Percentiles rank a stretch among this genome's conserved stretches.
Evolutionary conservation across 2,797 vertebrate genomes (phyloP).

Genomic region (Chaetophractus vellerosus): DNA sequence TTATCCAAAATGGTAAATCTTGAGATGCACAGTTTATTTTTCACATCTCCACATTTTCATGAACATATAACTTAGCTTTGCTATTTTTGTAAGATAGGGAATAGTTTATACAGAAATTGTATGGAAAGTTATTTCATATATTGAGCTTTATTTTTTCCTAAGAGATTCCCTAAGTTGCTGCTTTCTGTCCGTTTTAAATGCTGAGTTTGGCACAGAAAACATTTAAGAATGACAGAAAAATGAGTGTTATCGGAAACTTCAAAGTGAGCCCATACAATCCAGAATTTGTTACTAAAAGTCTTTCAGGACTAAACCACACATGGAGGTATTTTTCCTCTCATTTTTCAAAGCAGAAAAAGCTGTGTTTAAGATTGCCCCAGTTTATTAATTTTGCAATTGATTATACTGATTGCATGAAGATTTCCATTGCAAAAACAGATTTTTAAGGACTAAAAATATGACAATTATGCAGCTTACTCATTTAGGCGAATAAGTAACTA

Average conservation of each 20-base stretch:
- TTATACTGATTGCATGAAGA: constrained; percentile 84
- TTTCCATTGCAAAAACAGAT: constrained; percentile 85
- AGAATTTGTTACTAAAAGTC: constrained; percentile 78
- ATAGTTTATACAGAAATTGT: constrained; percentile 72
- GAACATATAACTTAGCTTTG: constrained; percentile 66
- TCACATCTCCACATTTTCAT: constrained; percentile 42
- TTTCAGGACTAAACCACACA: constrained; percentile 72
- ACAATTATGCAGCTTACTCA: constrained; percentile 81
- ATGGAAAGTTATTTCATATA: constrained; percentile 72
- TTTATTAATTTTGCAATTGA: constrained; percentile 87
- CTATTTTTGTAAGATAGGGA: constrained; percentile 64
- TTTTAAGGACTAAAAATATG: constrained; percentile 84
- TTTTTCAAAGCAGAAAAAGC: constrained; percentile 78
- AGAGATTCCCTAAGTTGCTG: constrained; percentile 68
- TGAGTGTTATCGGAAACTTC: constrained; percentile 77
- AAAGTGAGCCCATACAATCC: constrained; percentile 77
- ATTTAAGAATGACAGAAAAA: constrained; percentile 83
- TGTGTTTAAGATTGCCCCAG: constrained; percentile 63
- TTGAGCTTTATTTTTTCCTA: not conserved
- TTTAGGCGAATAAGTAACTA: constrained; percentile 71
- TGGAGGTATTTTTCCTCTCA: constrained; percentile 72
- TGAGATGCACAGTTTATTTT: constrained; percentile 30
- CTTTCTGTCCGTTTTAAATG: constrained; percentile 79
- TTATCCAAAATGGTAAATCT: constrained; percentile 35
- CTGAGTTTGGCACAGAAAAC: constrained; percentile 73